These are phyloP conservation scores for Oscheius onirici DNA, from an alignment of 2,888 invertebrate species.

Conservation along the genomic window DNA sequence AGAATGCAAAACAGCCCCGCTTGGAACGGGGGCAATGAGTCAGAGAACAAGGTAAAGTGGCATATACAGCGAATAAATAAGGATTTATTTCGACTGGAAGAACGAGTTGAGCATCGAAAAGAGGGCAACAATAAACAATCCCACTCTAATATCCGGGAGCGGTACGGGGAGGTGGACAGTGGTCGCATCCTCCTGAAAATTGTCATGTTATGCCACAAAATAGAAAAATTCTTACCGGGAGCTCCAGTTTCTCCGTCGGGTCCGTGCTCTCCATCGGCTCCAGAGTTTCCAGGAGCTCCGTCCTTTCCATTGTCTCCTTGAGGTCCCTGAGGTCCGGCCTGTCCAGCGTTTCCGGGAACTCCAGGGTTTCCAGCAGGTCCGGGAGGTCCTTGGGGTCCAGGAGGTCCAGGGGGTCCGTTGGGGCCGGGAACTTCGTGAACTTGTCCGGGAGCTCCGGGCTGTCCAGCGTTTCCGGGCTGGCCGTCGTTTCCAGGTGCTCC, in stretches of 20 bases:
- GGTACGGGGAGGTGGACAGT: slow-evolving; percentile 65
- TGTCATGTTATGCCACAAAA: background rate
- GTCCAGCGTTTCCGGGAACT: slow-evolving; percentile 52
- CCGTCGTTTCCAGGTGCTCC: slow-evolving; percentile 59
- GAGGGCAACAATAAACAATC: slow-evolving; percentile 9
- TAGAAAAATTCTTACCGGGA: background rate
- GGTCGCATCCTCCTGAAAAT: slow-evolving; percentile 57
- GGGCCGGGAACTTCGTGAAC: slow-evolving; percentile 46
- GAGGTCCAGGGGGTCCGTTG: slow-evolving; percentile 56
- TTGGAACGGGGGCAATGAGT: background rate
- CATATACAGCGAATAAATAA: slow-evolving; percentile 3
- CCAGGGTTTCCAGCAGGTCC: slow-evolving; percentile 62
- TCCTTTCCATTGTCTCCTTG: slow-evolving; percentile 42
- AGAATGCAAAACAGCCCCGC: slow-evolving; percentile 9
- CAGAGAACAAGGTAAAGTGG: background rate
- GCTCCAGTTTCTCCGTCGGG: slow-evolving; percentile 37
- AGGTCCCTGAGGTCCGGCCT: slow-evolving; percentile 47
- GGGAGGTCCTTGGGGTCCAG: slow-evolving; percentile 57
- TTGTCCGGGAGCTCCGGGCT: slow-evolving; percentile 38
- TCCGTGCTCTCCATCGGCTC: slow-evolving; percentile 47
- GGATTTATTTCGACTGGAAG: slow-evolving; percentile 1
- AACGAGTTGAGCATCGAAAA: slow-evolving; percentile 15
- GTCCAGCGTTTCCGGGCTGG: slow-evolving; percentile 57
- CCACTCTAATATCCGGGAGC: slow-evolving; percentile 61
- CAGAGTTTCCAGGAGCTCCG: slow-evolving; percentile 42